Base-by-base conservation (phyloP, 2,797 vertebrate genomes). In the Oreortyx pictus region DNA sequence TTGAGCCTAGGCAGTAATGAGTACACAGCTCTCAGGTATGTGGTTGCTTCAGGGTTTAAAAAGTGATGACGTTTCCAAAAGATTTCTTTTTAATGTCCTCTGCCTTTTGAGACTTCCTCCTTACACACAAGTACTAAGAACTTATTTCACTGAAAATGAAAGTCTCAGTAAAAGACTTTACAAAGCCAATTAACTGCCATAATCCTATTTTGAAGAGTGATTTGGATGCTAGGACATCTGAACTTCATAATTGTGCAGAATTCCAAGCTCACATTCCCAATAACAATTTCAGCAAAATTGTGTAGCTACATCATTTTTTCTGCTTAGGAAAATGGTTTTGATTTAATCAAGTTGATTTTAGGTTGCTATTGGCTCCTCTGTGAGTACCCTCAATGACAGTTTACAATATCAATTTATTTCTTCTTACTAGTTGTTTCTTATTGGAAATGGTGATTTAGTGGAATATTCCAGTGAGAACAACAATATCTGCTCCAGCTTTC, bases 361-460 rank as follows among this genome's bases (percentile, higher is more conserved):
- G 31, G 16, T 80, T 46, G 37, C 19, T 68, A 52, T 65, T 67
- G 19, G 10, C 0, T 0, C 27, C 67, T 72, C 62, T 56, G 46
- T 70, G 35, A 31, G 46, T 24, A 33, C 5, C 62, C 5, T 19
- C 61, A 50, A 41, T 22, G 49, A 13, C 8, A 22, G 66, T 92
- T 79, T 59, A 31, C 73, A 86, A 72, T 11, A 46, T 47, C 27
- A 11, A 29, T 83, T 95, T 91, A 31, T 56, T 81, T 79, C n/a
- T 86, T 70, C 50, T 81, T 70, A 46, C n/a, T 72, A 85, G 59
- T 33, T 44, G 23, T 50, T 73, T 67, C 6, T 68, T 81, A 52
- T 89, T 91, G 37, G n/a, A 67, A 27, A 59, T 29, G 19, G 47
- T 83, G 60, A 47, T 84, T 82, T 64, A 78, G 60, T 56, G 64